phyloP scores from a whole-genome alignment of 2,113 vertebrate species.

The Cranoglanis bouderius region DNA sequence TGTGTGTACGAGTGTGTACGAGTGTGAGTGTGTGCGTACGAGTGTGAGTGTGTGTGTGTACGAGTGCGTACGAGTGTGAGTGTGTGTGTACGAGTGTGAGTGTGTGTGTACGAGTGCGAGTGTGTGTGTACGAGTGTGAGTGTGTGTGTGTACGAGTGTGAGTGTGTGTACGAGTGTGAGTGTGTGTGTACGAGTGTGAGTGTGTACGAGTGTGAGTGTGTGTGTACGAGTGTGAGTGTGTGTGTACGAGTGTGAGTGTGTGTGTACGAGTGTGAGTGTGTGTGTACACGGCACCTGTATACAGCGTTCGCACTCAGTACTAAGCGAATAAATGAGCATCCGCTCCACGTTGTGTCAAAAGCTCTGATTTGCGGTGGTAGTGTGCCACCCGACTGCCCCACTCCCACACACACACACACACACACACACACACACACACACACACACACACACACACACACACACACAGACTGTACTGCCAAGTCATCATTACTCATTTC shows the following conservation, averaged over 20 bases:
- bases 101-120: not conserved
- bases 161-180: not conserved
- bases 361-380: slow-evolving; percentile 2
- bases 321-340: not conserved
- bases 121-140: not conserved
- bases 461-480: slow-evolving; percentile 1
- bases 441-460: not conserved
- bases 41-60: not conserved
- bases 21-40: not conserved
- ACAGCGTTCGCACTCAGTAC: not conserved
- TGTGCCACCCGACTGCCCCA: not conserved
- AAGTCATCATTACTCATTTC: slow-evolving; percentile 35
- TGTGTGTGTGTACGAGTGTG: not conserved
- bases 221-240: not conserved
- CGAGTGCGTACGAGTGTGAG: not conserved
- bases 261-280: not conserved
- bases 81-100: not conserved
- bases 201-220: not conserved
- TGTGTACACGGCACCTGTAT: not conserved
- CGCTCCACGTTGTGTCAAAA: not conserved
- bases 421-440: not conserved
- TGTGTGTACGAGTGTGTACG: not conserved
- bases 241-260: not conserved
- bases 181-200: no score
- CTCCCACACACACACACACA: not conserved